These are phyloP conservation scores for Lasioglossum albipes DNA, from an alignment of 1,140 invertebrate species.

Conservation along the genomic window DNA sequence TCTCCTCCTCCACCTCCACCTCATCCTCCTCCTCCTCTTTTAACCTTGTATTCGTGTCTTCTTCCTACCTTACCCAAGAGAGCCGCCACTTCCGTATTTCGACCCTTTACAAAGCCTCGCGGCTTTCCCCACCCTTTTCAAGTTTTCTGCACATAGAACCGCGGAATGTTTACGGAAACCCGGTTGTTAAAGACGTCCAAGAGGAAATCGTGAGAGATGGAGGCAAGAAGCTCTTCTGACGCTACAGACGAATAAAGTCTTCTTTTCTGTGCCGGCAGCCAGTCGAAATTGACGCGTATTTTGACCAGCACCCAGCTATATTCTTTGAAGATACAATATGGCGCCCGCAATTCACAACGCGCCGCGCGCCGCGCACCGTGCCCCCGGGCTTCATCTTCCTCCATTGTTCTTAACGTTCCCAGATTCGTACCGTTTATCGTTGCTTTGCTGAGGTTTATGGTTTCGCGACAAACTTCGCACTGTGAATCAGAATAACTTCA, in stretches of 20 bases:
- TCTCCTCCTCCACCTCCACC: neutral
- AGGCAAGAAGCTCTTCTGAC: conserved; percentile 34
- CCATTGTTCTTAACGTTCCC: too few relatives aligned
- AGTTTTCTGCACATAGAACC: conserved; percentile 36
- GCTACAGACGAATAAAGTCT: conserved; percentile 15
- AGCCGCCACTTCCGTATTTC: conserved; percentile 2
- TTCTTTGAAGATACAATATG: conserved; percentile 5
- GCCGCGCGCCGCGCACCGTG: too few relatives aligned
- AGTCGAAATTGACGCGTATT: conserved; percentile 20
- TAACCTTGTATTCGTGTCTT: conserved; percentile 29
- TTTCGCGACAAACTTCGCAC: too few relatives aligned
- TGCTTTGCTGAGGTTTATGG: too few relatives aligned
- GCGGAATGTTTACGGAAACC: conserved; percentile 49
- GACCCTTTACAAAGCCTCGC: conserved; percentile 32
- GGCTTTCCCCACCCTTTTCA: conserved; percentile 19
- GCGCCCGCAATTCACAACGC: too few relatives aligned
- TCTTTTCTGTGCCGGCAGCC: conserved; percentile 1
- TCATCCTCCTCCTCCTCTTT: conserved; percentile 29
- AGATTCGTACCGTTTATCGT: too few relatives aligned
- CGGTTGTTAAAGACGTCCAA: conserved; percentile 48
- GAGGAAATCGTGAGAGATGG: conserved; percentile 25
- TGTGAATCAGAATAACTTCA: too few relatives aligned
- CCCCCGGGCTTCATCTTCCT: too few relatives aligned
- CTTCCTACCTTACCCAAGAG: conserved; percentile 19
- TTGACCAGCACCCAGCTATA: conserved; percentile 18